Evolutionary conservation across 2,888 invertebrate species (phyloP), one percentile per base, ranked within the genome.

Genomic region (Nineta flava): DNA sequence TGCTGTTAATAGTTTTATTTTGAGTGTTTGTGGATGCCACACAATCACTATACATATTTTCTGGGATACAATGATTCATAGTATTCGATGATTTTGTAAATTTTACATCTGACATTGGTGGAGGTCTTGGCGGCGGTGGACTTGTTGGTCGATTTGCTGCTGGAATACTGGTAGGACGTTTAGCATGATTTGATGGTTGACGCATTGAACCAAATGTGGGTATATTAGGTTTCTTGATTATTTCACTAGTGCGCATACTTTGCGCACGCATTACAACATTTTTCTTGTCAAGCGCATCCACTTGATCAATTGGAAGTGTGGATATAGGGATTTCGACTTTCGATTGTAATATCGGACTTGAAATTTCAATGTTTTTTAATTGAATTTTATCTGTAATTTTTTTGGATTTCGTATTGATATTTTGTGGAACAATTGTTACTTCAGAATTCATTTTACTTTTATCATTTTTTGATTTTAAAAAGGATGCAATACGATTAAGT

Each of bases 161-260:
- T 0, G 81, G 79, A 6, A 86, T 79, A 53, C 88, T 88, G 17
- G 83, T 72, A 0, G 90, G 88, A 47, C 91, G 71, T 16, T 80
- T 80, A 0, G 67, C 66, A 1, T 73, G 72, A 0, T 76, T 72
- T 26, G 26, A 26, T 0, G 83, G 72, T 56, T 83, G 80, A 26
- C 90, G 70, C 86, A 88, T 87, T 0, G 88, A 88, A 0, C 88
- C 88, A 57, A 88, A 88, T 31, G 79, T 80, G 53, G 82, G 86
- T 32, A 87, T 73, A 0, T 70, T 68, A 0, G 83, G 79, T 59
- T 79, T 74, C 13, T 70, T 71, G 5, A 64, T 59, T 42, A 64
- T 62, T 1, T 65, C 60, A 0, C 73, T 73, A 47, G 80, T 79
- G 55, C 87, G 71, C 85, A 90, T 83, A 57, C 88, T 88, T 59